Conservation (phyloP, 2,888 invertebrate genomes). For the Lasioglossum vierecki region DNA sequence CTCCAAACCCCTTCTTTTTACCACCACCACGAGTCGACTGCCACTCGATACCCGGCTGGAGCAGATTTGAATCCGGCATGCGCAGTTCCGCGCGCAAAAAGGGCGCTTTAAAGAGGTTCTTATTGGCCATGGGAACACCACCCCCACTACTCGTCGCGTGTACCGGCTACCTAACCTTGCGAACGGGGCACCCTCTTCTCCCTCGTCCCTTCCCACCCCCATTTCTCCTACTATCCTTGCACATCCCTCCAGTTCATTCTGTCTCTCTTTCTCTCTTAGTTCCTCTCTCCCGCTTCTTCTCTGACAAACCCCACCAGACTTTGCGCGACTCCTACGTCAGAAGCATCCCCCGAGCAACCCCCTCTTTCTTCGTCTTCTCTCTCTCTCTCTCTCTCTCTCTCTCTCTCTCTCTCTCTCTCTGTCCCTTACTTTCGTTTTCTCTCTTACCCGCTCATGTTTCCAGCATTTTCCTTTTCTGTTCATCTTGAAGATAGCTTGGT, state of each 20-base stretch:
- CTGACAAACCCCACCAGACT: constrained; percentile 66
- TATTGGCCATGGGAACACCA: constrained; percentile 81
- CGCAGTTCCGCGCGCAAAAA: constrained; percentile 77
- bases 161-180: constrained; percentile 76
- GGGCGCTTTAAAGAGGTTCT: constrained; percentile 82
- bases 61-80: constrained; percentile 81
- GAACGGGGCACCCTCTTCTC: constrained; percentile 68
- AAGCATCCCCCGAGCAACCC: constrained; percentile 56
- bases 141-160: constrained; percentile 75
- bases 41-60: constrained; percentile 66
- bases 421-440: background rate
- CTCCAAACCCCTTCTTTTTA: constrained; percentile 60
- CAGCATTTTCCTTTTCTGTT: background rate
- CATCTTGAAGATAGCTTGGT: background rate
- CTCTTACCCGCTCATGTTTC: background rate
- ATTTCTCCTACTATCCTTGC: constrained; percentile 55
- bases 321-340: constrained; percentile 77
- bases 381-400: background rate
- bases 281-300: constrained; percentile 25
- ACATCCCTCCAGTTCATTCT: constrained; percentile 16
- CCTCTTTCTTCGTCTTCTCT: background rate
- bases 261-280: constrained; percentile 13
- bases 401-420: background rate
- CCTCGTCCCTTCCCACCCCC: constrained; percentile 71
- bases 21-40: constrained; percentile 51